Percentiles rank a stretch among this genome's conserved stretches.
These are phyloP conservation scores for Sturnus vulgaris DNA, from an alignment of 2,113 vertebrate genomes.

Conservation along the genomic window DNA sequence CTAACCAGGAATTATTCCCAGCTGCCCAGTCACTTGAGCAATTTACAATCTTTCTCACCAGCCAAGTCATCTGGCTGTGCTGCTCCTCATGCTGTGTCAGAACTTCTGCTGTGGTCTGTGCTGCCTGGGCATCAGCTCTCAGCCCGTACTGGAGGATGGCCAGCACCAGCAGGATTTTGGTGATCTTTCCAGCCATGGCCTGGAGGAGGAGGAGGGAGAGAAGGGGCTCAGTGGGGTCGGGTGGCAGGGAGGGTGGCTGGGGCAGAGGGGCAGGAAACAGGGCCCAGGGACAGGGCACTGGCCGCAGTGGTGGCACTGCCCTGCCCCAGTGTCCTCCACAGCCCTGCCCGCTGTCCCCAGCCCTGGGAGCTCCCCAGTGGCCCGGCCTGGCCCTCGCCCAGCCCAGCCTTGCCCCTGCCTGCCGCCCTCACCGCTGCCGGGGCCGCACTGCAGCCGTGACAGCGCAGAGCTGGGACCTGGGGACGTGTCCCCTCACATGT, in stretches of 20 bases:
- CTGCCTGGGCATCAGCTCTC: background rate
- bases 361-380: rapidly evolving
- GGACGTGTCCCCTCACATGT: background rate
- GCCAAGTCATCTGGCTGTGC: background rate
- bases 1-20: background rate
- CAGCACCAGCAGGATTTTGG: background rate
- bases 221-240: background rate
- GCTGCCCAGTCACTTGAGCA: background rate
- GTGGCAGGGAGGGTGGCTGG: background rate
- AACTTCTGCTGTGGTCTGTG: rapidly evolving
- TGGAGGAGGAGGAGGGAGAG: background rate
- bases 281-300: background rate
- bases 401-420: background rate
- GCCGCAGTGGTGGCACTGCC: background rate
- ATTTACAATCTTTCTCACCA: background rate
- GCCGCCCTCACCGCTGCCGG: background rate
- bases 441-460: background rate
- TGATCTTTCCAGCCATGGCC: background rate
- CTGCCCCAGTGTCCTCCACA: background rate
- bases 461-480: rapidly evolving
- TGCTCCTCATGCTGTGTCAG: background rate
- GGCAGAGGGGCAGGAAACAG: no score
- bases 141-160: background rate
- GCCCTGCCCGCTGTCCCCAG: background rate
- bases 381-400: no score